Evolutionary conservation across 2,113 vertebrate species (phyloP), one percentile per base, ranked within the genome.

Genomic region (Corythornis vintsioides): DNA sequence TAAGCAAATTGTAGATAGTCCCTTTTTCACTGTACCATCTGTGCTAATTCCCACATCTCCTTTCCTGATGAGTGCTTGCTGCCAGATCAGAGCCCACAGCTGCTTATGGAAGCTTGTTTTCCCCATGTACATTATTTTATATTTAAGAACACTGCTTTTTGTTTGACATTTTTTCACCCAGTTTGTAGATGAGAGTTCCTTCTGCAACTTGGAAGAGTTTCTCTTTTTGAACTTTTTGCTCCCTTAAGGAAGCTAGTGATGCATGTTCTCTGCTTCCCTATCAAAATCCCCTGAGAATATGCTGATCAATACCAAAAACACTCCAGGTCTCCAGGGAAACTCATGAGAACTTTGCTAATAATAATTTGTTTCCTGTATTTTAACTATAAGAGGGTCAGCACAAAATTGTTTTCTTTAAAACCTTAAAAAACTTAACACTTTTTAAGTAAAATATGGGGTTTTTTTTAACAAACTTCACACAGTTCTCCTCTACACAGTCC

Each of bases 81-180:
- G 53, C 59, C 48, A 61, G 13, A 52, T 79, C 63, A 65, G 43
- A 85, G 33, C 64, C 55, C 67, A 24, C 53, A 70, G 0, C 53
- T 85, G 35, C 40, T 55, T 16, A 14, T 3, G 15, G 42, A 56
- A 50, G 10, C 42, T 33, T 64, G 12, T 55, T 83, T 60, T n/a
- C 15, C 28, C 25, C 7, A 0, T 5, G 7, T 52, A 40, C 0
- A 0, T 72, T 29, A 48, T 26, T 79, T 60, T 83, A 40, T 35
- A 76, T 65, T 35, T 65, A 53, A 55, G 47, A 80, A 43, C 24
- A 20, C 16, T 38, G 45, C 1, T n/a, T 92, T 33, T 53, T 14
- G 31, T 56, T 83, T 87, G 50, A 43, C n/a, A 1, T 35, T 75
- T 94, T 79, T 69, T 57, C 29, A 65, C 11, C 12, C 26, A 3